Conservation (phyloP, 2,113 vertebrate species). For the Ellobius talpinus region DNA sequence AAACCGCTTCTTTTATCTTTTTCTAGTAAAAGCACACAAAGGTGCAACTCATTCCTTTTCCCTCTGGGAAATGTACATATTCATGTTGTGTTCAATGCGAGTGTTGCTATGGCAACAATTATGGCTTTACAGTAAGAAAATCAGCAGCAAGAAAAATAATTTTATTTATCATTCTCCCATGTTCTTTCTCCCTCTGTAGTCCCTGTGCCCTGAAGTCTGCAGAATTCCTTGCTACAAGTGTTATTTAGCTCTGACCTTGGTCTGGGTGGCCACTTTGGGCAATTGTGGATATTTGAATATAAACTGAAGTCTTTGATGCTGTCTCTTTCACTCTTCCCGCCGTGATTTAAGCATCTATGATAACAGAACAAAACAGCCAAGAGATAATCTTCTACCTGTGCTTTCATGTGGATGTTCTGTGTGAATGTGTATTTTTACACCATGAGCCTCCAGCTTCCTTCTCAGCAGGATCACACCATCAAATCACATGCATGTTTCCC, state of each 20-base stretch:
- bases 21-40: conserved; percentile 59
- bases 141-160: conserved; percentile 48
- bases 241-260: background rate
- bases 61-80: conserved; percentile 63
- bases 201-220: background rate
- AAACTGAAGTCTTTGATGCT: background rate
- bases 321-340: background rate
- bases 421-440: background rate
- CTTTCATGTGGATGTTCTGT: background rate
- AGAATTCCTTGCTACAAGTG: background rate
- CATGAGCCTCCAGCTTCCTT: background rate
- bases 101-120: conserved; percentile 71
- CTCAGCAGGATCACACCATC: background rate
- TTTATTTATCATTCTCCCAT: conserved; percentile 38
- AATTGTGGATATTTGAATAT: background rate
- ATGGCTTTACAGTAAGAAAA: conserved; percentile 62
- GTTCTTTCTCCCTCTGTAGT: background rate
- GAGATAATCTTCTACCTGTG: background rate
- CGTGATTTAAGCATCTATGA: background rate
- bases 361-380: background rate
- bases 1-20: conserved; percentile 43
- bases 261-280: background rate
- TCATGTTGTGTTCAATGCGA: conserved; percentile 37
- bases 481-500: background rate
- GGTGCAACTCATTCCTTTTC: conserved; percentile 48